phyloP scores from a whole-genome alignment of 2,113 vertebrate genomes.

The Cryptoleucopteryx plumbea region DNA sequence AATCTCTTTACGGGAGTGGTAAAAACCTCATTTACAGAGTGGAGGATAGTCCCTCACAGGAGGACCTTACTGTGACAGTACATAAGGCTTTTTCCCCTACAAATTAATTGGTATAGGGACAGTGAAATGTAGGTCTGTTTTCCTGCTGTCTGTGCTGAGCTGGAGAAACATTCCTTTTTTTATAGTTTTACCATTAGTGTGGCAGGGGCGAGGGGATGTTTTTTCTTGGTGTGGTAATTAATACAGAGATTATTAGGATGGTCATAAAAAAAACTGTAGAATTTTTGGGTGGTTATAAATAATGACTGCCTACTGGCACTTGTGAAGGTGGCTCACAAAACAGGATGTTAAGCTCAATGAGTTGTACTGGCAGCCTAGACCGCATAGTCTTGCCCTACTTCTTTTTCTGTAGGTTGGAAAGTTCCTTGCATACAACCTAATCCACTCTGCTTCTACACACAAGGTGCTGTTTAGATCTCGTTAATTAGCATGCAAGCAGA shows the following conservation, averaged over 20 bases:
- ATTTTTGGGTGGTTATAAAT: background rate
- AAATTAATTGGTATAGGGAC: background rate
- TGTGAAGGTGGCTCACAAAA: background rate
- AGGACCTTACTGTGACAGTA: background rate
- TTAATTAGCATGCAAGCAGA: slow-evolving; percentile 52
- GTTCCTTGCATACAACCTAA: background rate
- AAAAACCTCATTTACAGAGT: background rate
- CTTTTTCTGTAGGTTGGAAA: background rate
- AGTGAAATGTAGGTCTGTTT: background rate
- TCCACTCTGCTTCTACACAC: background rate
- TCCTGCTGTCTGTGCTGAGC: background rate
- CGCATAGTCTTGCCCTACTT: background rate
- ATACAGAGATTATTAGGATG: background rate
- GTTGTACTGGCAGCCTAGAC: background rate
- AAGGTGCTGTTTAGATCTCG: background rate
- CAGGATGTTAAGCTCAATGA: background rate
- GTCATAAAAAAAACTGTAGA: background rate
- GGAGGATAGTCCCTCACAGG: background rate
- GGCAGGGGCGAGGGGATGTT: fast-evolving
- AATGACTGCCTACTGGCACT: background rate
- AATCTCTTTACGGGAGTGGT: background rate
- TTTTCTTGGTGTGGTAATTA: background rate
- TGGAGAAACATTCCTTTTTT: background rate
- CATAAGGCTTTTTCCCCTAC: background rate
- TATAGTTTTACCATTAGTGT: background rate